Base-by-base conservation (phyloP, 92 coral and sea anemone genomes). In the Paragorgia papillata region DNA sequence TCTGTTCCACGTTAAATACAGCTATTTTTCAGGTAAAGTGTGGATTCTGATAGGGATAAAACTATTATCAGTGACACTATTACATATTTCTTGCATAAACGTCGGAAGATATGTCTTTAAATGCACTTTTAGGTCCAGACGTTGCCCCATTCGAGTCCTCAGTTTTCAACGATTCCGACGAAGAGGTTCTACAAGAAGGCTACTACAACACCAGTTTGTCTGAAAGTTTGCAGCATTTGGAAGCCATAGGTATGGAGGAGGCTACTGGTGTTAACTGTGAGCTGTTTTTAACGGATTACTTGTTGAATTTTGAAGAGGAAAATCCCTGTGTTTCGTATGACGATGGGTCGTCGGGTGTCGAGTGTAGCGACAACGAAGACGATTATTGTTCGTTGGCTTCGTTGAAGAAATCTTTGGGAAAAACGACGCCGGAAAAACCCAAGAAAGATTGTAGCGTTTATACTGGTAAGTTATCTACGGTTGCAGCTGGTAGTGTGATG, bases 281-380 rank as follows among this genome's bases (percentile, higher is more conserved):
- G 57, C 84, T 88, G 35, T 75, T 85, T 13, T 80, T 90, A 31
- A 85, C 96, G 9, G 91, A 90, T 46, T 90, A 88, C 76, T 81
- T 90, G 57, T 65, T 88, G 49, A 85, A 90, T 66, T 71, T 82
- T 43, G 79, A 75, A 12, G 84, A 49, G 30, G 92, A 83, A 17
- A 49, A 61, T 15, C n/a, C 29, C 7, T 57, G 48, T 39, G 81
- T 22, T 39, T 49, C 22, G n/a, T 54, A 40, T 55, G 74, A 62
- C 18, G 26, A 48, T 29, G 30, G 41, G 34, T 82, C 75, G 33
- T 76, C 55, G 34, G 76, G 68, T 14, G 66, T 41, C 37, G 82
- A 26, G 33, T 75, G 28, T 37, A 43, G 25, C 43, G 77, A 57
- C 35, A 67, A 35, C 61, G 79, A 44, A 13, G 30, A 57, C 18